Conservation (phyloP, 2,888 invertebrate species). For the Thelaira solivaga region DNA sequence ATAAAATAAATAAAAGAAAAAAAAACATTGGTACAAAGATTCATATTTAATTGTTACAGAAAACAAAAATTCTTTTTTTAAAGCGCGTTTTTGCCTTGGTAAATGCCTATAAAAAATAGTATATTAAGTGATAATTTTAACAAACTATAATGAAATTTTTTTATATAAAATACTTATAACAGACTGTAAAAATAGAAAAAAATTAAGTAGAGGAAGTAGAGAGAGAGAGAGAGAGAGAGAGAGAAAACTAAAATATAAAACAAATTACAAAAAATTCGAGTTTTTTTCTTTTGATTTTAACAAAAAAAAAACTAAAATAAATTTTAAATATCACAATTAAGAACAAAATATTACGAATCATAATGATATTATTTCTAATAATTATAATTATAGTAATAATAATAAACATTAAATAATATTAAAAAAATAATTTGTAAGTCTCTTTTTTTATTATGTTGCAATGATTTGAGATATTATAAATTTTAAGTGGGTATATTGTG, state of each 20-base stretch:
- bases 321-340: slow-evolving; percentile 57
- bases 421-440: slow-evolving; percentile 15
- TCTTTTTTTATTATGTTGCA: slow-evolving; percentile 25
- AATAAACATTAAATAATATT: slow-evolving; percentile 12
- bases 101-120: background rate
- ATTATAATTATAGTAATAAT: slow-evolving; percentile 10
- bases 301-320: slow-evolving; percentile 17
- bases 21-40: slow-evolving; percentile 4
- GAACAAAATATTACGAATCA: slow-evolving; percentile 27
- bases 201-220: background rate
- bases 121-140: background rate
- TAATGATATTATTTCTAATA: too few species aligned
- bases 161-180: slow-evolving; percentile 10
- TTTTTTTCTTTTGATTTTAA: slow-evolving; percentile 35
- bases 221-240: slow-evolving; percentile 27
- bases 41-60: slow-evolving; percentile 24
- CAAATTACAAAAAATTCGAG: slow-evolving; percentile 56
- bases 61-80: too few species aligned
- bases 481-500: background rate
- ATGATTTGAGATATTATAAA: slow-evolving; percentile 12
- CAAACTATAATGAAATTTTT: background rate
- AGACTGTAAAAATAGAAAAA: background rate
- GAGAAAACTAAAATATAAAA: slow-evolving; percentile 47
- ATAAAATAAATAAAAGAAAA: slow-evolving; percentile 19
- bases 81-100: background rate